These are phyloP conservation scores for Paratilapia polleni DNA, from an alignment of 2,113 vertebrate genomes.

Conservation along the genomic window DNA sequence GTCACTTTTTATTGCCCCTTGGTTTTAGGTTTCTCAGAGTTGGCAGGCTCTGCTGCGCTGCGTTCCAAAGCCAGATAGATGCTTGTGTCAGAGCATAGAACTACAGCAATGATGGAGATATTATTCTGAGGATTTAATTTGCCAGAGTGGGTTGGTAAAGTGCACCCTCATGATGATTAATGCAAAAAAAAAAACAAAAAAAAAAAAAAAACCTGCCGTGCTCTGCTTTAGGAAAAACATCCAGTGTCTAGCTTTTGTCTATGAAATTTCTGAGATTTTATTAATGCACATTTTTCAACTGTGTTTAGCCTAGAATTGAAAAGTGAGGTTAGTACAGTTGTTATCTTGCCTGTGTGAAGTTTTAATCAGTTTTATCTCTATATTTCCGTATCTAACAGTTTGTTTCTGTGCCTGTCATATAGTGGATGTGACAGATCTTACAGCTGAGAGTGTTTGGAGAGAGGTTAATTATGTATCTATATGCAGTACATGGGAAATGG, in stretches of 20 bases:
- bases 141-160: slow-evolving; percentile 69
- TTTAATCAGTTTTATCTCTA: background rate
- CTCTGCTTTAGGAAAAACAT: slow-evolving; percentile 20
- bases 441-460: background rate
- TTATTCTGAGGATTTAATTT: slow-evolving; percentile 76
- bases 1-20: slow-evolving; percentile 75
- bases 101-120: slow-evolving; percentile 69
- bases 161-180: slow-evolving; percentile 66
- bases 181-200: slow-evolving; percentile 43
- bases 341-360: background rate
- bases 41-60: slow-evolving; percentile 59
- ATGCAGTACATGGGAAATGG: slow-evolving; percentile 18
- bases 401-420: background rate
- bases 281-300: slow-evolving; percentile 4
- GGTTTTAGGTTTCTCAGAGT: slow-evolving; percentile 66
- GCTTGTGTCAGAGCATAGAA: slow-evolving; percentile 62
- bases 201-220: slow-evolving; percentile 21
- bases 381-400: background rate
- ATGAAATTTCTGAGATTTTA: slow-evolving; percentile 27
- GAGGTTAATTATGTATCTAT: slow-evolving; percentile 22
- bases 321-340: background rate
- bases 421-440: background rate
- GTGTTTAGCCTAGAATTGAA: background rate
- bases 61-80: slow-evolving; percentile 68
- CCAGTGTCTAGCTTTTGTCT: slow-evolving; percentile 8